phyloP scores from a whole-genome alignment of 2,797 vertebrate genomes.

The Danio albolineatus region DNA sequence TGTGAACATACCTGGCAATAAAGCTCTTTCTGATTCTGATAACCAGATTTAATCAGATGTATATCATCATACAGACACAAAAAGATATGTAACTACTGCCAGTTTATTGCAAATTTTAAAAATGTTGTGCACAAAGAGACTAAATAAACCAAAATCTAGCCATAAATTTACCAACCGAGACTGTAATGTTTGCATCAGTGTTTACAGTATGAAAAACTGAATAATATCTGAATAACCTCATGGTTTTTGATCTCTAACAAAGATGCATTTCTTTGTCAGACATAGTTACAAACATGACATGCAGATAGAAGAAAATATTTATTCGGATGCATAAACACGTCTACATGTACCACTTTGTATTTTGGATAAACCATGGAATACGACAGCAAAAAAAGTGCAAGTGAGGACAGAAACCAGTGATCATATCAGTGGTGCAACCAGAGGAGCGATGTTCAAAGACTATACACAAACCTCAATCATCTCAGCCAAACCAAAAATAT shows the following conservation, averaged over 20 bases:
- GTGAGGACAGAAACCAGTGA: slow-evolving; percentile 33
- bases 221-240: too few relatives aligned
- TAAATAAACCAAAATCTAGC: neutral
- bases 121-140: neutral
- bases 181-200: neutral
- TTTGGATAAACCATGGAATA: neutral
- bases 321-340: neutral
- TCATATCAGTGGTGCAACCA: slow-evolving; percentile 27
- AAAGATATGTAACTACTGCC: neutral
- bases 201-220: neutral
- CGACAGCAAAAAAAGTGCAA: slow-evolving; percentile 20
- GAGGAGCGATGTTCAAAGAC: slow-evolving; percentile 15
- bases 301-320: neutral
- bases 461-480: slow-evolving; percentile 48
- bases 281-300: neutral
- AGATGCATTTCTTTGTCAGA: neutral
- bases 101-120: neutral
- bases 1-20: too few relatives aligned
- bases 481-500: slow-evolving; percentile 58
- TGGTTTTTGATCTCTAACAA: neutral
- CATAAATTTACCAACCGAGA: neutral
- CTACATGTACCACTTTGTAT: neutral
- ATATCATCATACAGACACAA: neutral
- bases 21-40: too few relatives aligned
- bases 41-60: neutral